Evolutionary conservation across 2,113 vertebrate species (phyloP).

Genomic region (Phylloscopus trochilus): DNA sequence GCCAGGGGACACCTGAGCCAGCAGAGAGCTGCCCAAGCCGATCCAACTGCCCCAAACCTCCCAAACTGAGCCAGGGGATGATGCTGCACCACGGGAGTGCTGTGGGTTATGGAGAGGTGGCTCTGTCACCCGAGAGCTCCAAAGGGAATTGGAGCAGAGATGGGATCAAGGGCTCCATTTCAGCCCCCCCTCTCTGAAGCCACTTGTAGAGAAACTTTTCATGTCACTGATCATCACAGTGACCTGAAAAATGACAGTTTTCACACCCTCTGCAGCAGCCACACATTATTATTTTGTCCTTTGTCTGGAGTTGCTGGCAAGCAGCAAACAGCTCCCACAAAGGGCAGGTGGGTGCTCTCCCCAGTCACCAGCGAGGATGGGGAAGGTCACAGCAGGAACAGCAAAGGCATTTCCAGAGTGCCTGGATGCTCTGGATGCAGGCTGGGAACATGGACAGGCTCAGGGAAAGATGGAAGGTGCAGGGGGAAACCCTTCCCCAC

Average conservation of each 20-base stretch:
- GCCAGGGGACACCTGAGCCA: background rate
- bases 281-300: rapidly evolving
- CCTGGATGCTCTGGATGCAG: background rate
- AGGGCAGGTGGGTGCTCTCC: background rate
- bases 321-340: background rate
- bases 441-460: background rate
- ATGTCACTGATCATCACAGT: background rate
- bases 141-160: background rate
- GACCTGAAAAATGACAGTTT: background rate
- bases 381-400: background rate
- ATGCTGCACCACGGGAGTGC: background rate
- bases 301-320: background rate
- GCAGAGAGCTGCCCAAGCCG: background rate
- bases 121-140: background rate
- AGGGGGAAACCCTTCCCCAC: background rate
- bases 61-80: background rate
- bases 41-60: background rate
- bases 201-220: background rate
- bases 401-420: background rate
- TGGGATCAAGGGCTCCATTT: background rate
- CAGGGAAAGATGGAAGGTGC: background rate
- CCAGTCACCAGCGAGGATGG: rapidly evolving
- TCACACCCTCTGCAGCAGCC: background rate
- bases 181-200: background rate
- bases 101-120: rapidly evolving